A percentile compares a stretch with the other conserved stretches of the same genome.
Evolutionary conservation across 2,888 invertebrate species (phyloP).

Genomic region (Dynastes grantii): DNA sequence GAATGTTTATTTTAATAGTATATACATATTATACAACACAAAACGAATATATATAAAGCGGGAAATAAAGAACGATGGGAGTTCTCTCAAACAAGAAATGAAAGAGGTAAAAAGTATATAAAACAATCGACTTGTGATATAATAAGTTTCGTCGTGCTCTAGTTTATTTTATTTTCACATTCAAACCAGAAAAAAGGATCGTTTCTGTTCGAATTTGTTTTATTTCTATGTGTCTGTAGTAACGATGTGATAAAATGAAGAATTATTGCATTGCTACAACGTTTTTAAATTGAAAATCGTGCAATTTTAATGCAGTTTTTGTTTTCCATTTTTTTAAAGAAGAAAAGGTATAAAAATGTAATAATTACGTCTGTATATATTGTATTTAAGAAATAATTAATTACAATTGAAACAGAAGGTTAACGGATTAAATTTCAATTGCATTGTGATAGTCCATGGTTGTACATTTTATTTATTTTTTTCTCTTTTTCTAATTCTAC

Average conservation of each 20-base stretch:
- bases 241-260: too few relatives aligned
- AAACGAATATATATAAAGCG: slow-evolving; percentile 9
- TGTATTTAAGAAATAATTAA: too few relatives aligned
- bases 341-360: too few relatives aligned
- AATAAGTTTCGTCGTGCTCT: slow-evolving; percentile 34
- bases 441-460: slow-evolving; percentile 28
- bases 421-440: background rate
- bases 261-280: background rate
- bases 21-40: slow-evolving; percentile 36
- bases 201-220: background rate
- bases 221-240: too few relatives aligned
- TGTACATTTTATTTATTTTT: slow-evolving; percentile 15
- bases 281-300: too few relatives aligned
- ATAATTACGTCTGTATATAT: too few relatives aligned
- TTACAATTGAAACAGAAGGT: background rate
- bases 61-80: background rate
- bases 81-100: slow-evolving; percentile 25
- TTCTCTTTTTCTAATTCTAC: background rate
- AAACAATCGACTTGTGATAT: slow-evolving; percentile 47
- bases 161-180: slow-evolving; percentile 13
- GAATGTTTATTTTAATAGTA: slow-evolving; percentile 43
- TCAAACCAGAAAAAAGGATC: background rate
- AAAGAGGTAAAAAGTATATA: slow-evolving; percentile 18
- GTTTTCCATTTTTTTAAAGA: too few relatives aligned
- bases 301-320: too few relatives aligned